Evolutionary conservation across 2,888 invertebrate genomes (phyloP), one percentile per base, ranked within the genome.

Genomic region (Meteorus cinctellus): DNA sequence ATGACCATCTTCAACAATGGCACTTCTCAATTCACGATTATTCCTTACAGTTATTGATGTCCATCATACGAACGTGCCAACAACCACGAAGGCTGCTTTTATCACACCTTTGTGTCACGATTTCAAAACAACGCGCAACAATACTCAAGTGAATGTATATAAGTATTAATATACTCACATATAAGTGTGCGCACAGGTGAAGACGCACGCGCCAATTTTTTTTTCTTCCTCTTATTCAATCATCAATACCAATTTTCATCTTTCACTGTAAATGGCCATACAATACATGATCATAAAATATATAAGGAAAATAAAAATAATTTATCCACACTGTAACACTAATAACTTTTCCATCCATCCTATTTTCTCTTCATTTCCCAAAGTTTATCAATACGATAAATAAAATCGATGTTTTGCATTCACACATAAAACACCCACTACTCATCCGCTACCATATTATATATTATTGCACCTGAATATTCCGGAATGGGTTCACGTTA

Each of bases 101-200:
- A 75, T 73, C 66, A 78, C 55, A 55, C 59, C 69, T 71, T 70
- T 74, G 48, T 75, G 75, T 48, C 70, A 66, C 51, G 45, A 59
- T 31, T 66, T 59, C 67, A 70, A 55, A 63, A 55, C 68, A 74
- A 55, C 60, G 63, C 29, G 66, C 36, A 55, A 24, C 19, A 55
- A 55, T 24, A 65, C 34, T 71, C 48, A 62, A 51, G 48, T 31
- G 72, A 48, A 76, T 60, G n/a, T 19, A 55, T 19, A 19, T 8
- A 55, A 10, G 8, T 19, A 55, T 55, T n/a, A n/a, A 77, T 74
- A 69, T 59, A 65, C 65, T 68, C 19, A 70, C 78, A 81, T 77
- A 81, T 78, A 79, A 10, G 19, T 48, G 48, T 55, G 8, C 19
- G 24, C 19, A 55, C 8, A 55, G 4, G 81, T 80, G 77, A 81